These are phyloP conservation scores for Prunella fulvescens DNA, from an alignment of 2,113 vertebrate species.

Conservation along the genomic window DNA sequence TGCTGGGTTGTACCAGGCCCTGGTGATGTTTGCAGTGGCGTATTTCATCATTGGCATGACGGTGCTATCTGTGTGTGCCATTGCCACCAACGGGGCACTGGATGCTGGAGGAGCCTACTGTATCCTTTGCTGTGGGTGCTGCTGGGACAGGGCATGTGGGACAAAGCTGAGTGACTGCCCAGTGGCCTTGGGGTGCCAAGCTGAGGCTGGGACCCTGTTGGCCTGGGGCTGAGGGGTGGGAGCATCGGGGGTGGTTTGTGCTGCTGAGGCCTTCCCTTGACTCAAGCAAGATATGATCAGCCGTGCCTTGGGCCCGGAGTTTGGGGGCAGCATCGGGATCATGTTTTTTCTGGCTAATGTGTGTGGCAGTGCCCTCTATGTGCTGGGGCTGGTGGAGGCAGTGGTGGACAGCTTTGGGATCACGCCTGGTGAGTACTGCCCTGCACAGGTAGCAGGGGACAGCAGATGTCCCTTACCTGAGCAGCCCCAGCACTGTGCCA, in stretches of 20 bases:
- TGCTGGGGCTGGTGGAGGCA: constrained; percentile 88
- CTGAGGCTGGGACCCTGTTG: neutral
- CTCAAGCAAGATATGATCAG: constrained; percentile 86
- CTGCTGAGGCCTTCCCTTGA: constrained; percentile 59
- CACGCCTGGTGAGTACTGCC: constrained; percentile 63
- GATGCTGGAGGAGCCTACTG: constrained; percentile 91
- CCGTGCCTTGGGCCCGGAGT: constrained; percentile 87
- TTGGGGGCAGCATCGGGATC: constrained; percentile 89
- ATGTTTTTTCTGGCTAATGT: constrained; percentile 94
- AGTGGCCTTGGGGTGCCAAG: accelerated
- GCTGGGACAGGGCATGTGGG: neutral
- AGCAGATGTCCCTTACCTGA: neutral
- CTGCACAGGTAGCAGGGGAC: neutral
- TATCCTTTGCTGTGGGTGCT: constrained; percentile 75
- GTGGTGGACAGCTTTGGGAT: constrained; percentile 82
- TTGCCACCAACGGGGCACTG: constrained; percentile 90
- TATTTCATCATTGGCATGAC: constrained; percentile 93
- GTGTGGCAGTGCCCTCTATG: constrained; percentile 84
- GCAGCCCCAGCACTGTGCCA: neutral
- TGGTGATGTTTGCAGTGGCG: constrained; percentile 84
- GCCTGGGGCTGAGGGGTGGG: neutral
- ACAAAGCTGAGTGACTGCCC: neutral
- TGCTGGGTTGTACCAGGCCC: constrained; percentile 82
- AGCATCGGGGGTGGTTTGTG: neutral
- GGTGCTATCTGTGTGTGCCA: constrained; percentile 87